phyloP scores from a whole-genome alignment of 1,140 invertebrate genomes.

The Mamestra configurata region DNA sequence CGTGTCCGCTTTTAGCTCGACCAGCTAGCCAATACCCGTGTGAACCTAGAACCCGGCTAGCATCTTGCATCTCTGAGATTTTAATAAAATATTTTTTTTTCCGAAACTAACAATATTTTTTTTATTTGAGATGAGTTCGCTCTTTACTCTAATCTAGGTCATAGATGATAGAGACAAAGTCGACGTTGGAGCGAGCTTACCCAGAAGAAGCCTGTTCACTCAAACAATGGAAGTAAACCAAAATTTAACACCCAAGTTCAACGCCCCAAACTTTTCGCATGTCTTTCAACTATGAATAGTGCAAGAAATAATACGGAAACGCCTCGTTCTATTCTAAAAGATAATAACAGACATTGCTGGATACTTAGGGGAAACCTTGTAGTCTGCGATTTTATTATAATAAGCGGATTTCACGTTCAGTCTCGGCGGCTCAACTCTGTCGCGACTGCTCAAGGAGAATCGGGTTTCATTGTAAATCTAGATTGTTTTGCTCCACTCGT shows the following conservation, averaged over 20 bases:
- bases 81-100: too few species aligned
- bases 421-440: conserved; percentile 59
- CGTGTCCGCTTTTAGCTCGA: conserved; percentile 14
- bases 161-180: too few species aligned
- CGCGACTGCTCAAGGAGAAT: conserved; percentile 69
- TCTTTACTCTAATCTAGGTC: too few species aligned
- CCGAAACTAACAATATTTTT: too few species aligned
- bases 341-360: conserved; percentile 24
- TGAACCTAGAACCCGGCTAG: neutral
- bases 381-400: conserved; percentile 75
- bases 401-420: conserved; percentile 75
- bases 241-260: neutral
- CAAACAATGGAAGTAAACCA: too few species aligned
- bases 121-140: too few species aligned
- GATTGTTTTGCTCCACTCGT: conserved; percentile 72
- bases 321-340: neutral
- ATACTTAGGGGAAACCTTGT: conserved; percentile 64
- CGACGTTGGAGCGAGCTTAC: too few species aligned
- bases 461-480: conserved; percentile 80
- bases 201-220: too few species aligned
- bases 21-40: conserved; percentile 9
- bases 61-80: neutral
- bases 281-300: neutral
- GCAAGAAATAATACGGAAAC: conserved; percentile 2
- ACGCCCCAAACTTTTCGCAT: neutral